Conservation (phyloP, 2,113 vertebrate genomes). For the Euleptes europaea region DNA sequence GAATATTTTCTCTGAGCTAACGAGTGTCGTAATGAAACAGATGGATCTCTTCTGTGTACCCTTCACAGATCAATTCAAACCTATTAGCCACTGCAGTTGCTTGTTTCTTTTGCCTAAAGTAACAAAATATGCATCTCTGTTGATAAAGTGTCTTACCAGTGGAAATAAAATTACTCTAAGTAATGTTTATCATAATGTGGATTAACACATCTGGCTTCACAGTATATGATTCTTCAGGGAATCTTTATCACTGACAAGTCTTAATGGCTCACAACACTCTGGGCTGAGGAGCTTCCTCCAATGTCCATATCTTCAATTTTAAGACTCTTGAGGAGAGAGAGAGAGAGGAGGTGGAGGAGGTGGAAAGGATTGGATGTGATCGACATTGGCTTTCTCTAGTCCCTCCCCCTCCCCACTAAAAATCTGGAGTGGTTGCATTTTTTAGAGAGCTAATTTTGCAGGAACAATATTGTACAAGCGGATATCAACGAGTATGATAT, state of each 20-base stretch:
- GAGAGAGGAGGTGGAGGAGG: not conserved
- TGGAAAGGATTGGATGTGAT: slow-evolving; percentile 30
- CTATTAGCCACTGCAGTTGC: slow-evolving; percentile 12
- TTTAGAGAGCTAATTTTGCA: not conserved
- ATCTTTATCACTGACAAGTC: slow-evolving; percentile 57
- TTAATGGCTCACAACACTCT: slow-evolving; percentile 54
- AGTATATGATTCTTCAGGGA: slow-evolving; percentile 55
- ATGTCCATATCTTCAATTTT: slow-evolving; percentile 59
- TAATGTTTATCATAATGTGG: slow-evolving; percentile 57
- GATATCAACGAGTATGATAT: not conserved
- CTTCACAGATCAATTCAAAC: slow-evolving; percentile 32
- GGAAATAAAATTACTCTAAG: slow-evolving; percentile 53
- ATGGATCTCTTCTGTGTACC: slow-evolving; percentile 22
- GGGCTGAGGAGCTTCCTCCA: slow-evolving; percentile 42
- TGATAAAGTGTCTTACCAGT: slow-evolving; percentile 32
- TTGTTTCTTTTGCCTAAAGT: slow-evolving; percentile 8
- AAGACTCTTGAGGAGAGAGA: slow-evolving; percentile 56
- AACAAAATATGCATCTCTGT: slow-evolving; percentile 50
- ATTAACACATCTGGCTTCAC: slow-evolving; percentile 63
- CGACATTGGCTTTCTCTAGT: slow-evolving; percentile 39
- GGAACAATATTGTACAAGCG: slow-evolving; percentile 18
- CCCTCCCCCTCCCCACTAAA: not conserved
- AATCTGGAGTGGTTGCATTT: slow-evolving; percentile 5
- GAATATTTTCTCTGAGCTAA: slow-evolving; percentile 3
- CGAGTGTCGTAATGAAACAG: slow-evolving; percentile 21